These are phyloP conservation scores for Caenorhabditis tropicalis DNA, from an alignment of 1,140 invertebrate species.

Conservation along the genomic window DNA sequence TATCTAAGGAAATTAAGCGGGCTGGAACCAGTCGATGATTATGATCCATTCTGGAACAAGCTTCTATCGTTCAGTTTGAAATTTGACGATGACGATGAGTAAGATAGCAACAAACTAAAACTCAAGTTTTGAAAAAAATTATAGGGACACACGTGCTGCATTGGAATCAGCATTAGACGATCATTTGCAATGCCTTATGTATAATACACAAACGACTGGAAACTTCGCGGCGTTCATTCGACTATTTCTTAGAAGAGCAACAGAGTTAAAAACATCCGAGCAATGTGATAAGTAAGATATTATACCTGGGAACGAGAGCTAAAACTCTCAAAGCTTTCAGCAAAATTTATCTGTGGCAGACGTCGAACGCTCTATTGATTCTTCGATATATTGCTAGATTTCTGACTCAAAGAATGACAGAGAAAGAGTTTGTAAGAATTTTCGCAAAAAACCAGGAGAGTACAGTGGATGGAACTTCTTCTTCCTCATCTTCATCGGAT, in stretches of 20 bases:
- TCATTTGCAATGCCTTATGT: slow-evolving; percentile 79
- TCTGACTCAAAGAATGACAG: slow-evolving; percentile 78
- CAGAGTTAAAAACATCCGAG: slow-evolving; percentile 82
- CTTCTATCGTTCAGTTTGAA: slow-evolving; percentile 88
- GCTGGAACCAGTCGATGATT: slow-evolving; percentile 78
- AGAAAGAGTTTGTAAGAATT: slow-evolving; percentile 72
- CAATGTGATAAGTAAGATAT: slow-evolving; percentile 83
- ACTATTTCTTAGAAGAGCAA: slow-evolving; percentile 82
- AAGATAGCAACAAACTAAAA: slow-evolving; percentile 27
- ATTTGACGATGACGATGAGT: slow-evolving; percentile 64
- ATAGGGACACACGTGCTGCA: slow-evolving; percentile 81
- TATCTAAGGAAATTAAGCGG: slow-evolving; percentile 46
- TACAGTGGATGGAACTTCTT: background rate
- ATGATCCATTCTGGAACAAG: slow-evolving; percentile 92
- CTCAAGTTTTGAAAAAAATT: slow-evolving; percentile 29
- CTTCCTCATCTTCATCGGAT: slow-evolving; percentile 29
- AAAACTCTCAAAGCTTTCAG: slow-evolving; percentile 75
- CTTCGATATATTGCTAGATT: slow-evolving; percentile 87
- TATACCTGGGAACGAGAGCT: slow-evolving; percentile 49
- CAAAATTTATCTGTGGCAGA: slow-evolving; percentile 90
- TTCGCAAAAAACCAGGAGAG: slow-evolving; percentile 54
- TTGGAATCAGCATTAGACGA: slow-evolving; percentile 82
- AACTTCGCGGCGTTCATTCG: slow-evolving; percentile 86
- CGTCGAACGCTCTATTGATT: slow-evolving; percentile 90
- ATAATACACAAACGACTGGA: slow-evolving; percentile 83